A percentile compares a stretch with the other conserved stretches of the same genome.
phyloP scores from a whole-genome alignment of 1,140 invertebrate genomes.

The Acromyrmex echinatior region DNA sequence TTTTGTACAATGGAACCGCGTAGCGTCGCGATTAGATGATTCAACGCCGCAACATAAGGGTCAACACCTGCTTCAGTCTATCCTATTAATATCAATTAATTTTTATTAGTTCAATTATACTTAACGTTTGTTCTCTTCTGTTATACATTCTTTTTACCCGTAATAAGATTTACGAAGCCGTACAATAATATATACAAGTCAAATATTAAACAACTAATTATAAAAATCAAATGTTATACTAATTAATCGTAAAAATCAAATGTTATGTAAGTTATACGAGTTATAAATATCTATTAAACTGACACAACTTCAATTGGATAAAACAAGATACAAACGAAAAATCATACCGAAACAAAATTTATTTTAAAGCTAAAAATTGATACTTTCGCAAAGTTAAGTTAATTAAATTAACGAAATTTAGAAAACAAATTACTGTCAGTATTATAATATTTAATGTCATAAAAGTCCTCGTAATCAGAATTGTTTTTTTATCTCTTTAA shows the following conservation, averaged over 20 bases:
- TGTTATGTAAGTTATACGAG: not conserved
- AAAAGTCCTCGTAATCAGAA: too few relatives aligned
- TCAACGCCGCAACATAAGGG: constrained; percentile 14
- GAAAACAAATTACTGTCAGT: too few relatives aligned
- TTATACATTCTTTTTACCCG: not conserved
- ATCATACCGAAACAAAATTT: too few relatives aligned
- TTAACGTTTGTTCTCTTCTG: constrained; percentile 1
- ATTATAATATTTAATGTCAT: too few relatives aligned
- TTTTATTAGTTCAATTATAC: not conserved
- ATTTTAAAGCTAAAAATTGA: too few relatives aligned
- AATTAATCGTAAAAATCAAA: not conserved
- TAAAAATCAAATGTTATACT: not conserved
- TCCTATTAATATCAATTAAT: constrained; percentile 52
- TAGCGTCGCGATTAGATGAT: constrained; percentile 34
- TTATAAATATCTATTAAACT: not conserved
- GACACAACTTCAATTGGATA: too few relatives aligned
- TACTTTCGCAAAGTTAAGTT: too few relatives aligned
- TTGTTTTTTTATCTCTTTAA: too few relatives aligned
- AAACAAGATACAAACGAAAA: too few relatives aligned
- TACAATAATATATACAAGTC: not conserved
- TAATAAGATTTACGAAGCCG: not conserved
- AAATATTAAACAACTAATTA: not conserved
- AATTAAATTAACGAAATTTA: too few relatives aligned
- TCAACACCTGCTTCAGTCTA: constrained; percentile 13
- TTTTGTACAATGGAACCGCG: constrained; percentile 31